Evolutionary conservation across 1,140 invertebrate genomes (phyloP).

Genomic region (Helicoverpa armigera): DNA sequence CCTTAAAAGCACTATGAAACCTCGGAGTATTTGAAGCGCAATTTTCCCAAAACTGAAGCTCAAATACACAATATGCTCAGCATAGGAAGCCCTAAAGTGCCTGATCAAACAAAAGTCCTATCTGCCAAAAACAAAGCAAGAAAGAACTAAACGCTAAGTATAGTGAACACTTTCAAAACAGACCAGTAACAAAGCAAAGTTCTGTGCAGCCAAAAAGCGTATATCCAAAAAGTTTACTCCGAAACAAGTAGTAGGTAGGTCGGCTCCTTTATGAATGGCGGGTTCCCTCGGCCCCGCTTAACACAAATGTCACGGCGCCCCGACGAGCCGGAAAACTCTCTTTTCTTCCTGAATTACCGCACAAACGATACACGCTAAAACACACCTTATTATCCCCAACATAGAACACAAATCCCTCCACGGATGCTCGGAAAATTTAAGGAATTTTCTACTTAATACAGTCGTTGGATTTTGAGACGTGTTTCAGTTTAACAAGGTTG

Average conservation of each 20-base stretch:
- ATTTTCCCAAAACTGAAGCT: background rate
- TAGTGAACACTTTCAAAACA: conserved; percentile 33
- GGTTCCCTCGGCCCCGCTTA: conserved; percentile 79
- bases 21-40: too few relatives aligned
- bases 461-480: conserved; percentile 65
- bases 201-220: conserved; percentile 54
- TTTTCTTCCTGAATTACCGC: conserved; percentile 83
- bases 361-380: conserved; percentile 56
- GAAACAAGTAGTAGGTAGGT: conserved; percentile 71
- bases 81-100: background rate
- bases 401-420: conserved; percentile 59
- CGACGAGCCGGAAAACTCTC: conserved; percentile 85
- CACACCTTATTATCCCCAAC: conserved; percentile 58
- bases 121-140: conserved; percentile 12
- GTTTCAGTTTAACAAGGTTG: conserved; percentile 60
- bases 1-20: too few relatives aligned
- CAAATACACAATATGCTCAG: background rate
- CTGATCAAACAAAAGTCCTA: conserved; percentile 6
- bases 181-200: conserved; percentile 49
- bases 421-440: conserved; percentile 73
- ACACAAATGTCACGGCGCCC: conserved; percentile 84
- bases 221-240: conserved; percentile 74
- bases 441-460: conserved; percentile 76
- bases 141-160: conserved; percentile 22
- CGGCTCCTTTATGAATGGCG: conserved; percentile 81